Base-by-base conservation (phyloP, 2,888 invertebrate genomes). In the Apamea monoglypha region DNA sequence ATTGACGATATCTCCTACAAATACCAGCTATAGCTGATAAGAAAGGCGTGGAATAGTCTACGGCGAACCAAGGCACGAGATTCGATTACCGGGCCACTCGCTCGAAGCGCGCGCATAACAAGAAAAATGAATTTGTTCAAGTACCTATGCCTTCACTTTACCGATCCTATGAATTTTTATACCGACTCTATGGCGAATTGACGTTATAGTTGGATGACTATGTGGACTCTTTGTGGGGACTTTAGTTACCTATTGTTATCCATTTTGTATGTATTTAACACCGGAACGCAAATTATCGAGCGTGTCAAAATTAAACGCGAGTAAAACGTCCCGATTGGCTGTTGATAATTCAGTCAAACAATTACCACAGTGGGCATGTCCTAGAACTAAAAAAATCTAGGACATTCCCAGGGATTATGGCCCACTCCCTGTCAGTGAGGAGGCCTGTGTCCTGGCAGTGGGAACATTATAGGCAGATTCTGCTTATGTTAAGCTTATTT, bases 111-210 rank as follows among this genome's bases (percentile, higher is more conserved):
- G 92, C 88, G 89, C 89, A 91, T 93, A 92, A 94, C 93, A 93
- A 91, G 93, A 92, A 93, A 94, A 94, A 92, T 93, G 92, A 94
- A 93, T 93, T 94, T 92, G 87, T 90, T 88, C 84, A 90, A 91
- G 89, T 88, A 82, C 83, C 89, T 87, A 87, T 84, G 89, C 88
- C 88, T 76, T 87, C 78, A 75, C 63, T 84, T 80, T 68, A 73
- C 80, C 53, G 74, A 69, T 81, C 78, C 90, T 86, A 89, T 90
- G 90, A 90, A 89, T 87, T 91, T 90, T 88, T 86, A 83, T 87
- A 80, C 56, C 71, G 32, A 59, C 64, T 81, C 67, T 75, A 80
- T 79, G 66, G 86, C 21, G 59, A 73, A 82, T 76, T 61, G 68
- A 77, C 56, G 78, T 53, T 71, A 79, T 68, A 71, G 75, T 71